Percentiles rank a stretch among this genome's conserved stretches.
phyloP scores from a whole-genome alignment of 2,113 vertebrate species.

The Crotalus viridis region DNA sequence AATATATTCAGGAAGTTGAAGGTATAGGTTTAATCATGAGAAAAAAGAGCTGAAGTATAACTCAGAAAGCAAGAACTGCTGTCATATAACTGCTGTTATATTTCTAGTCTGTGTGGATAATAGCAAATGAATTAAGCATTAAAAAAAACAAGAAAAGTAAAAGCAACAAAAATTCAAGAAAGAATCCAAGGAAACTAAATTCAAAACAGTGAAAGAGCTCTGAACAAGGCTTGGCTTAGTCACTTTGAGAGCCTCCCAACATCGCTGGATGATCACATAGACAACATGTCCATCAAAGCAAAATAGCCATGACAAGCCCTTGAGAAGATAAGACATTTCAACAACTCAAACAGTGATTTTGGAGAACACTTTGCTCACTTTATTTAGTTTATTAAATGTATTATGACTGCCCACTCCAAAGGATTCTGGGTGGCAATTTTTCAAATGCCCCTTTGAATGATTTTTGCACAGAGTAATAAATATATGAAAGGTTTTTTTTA shows the following conservation, averaged over 20 bases:
- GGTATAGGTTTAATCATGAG: not conserved
- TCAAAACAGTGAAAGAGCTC: not conserved
- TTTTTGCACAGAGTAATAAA: not conserved
- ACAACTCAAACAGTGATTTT: not conserved
- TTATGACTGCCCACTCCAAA: not conserved
- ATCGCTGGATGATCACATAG: not conserved
- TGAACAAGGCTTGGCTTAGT: not conserved
- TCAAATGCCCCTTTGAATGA: not conserved
- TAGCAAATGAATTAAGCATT: not conserved
- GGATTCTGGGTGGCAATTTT: not conserved
- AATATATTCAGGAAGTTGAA: not conserved
- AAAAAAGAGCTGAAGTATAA: not conserved
- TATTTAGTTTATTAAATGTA: not conserved
- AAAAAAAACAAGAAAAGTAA: not conserved
- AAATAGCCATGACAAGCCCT: not conserved
- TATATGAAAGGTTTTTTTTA: not conserved
- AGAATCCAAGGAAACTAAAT: not conserved
- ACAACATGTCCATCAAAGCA: not conserved
- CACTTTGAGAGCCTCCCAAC: not conserved
- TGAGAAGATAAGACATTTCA: not conserved
- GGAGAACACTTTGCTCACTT: not conserved
- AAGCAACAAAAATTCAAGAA: not conserved
- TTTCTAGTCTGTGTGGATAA: not conserved
- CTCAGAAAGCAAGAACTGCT: not conserved
- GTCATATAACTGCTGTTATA: not conserved